phyloP scores from a whole-genome alignment of 2,888 invertebrate species.

The Anagyrus pseudococci region DNA sequence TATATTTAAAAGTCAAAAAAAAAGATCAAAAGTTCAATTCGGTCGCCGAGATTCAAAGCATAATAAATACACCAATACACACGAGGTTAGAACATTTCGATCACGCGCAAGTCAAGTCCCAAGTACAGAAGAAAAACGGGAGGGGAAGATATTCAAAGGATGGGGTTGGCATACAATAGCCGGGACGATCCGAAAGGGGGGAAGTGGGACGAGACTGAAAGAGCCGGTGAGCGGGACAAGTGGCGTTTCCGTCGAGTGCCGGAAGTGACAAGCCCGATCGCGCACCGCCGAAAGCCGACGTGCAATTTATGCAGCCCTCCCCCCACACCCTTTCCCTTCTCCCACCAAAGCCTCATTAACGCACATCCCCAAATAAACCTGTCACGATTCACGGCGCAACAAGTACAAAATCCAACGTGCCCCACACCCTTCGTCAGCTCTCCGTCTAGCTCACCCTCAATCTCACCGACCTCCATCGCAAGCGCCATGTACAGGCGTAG shows the following conservation, averaged over 20 bases:
- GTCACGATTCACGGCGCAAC: constrained; percentile 45
- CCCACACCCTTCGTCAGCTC: constrained; percentile 10
- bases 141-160: too few species aligned
- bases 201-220: constrained; percentile 19
- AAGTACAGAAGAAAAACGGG: constrained; percentile 2
- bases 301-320: constrained; percentile 46
- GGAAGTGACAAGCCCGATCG: constrained; percentile 44
- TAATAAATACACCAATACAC: too few species aligned
- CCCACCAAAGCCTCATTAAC: too few species aligned
- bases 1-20: constrained; percentile 8
- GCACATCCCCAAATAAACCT: constrained; percentile 44
- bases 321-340: too few species aligned
- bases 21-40: constrained; percentile 15
- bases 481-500: background rate
- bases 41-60: too few species aligned
- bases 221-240: constrained; percentile 41
- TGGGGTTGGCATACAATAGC: background rate
- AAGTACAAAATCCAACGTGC: constrained; percentile 41
- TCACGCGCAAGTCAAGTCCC: constrained; percentile 13
- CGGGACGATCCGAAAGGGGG: constrained; percentile 27
- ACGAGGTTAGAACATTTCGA: too few species aligned
- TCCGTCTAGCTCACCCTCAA: constrained; percentile 2
- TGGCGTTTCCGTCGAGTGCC: constrained; percentile 46
- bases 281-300: constrained; percentile 39
- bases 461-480: background rate